Percentiles rank a stretch among this genome's conserved stretches.
These are phyloP conservation scores for Drosophila willistoni DNA, from an alignment of 1,140 invertebrate genomes.

Conservation along the genomic window DNA sequence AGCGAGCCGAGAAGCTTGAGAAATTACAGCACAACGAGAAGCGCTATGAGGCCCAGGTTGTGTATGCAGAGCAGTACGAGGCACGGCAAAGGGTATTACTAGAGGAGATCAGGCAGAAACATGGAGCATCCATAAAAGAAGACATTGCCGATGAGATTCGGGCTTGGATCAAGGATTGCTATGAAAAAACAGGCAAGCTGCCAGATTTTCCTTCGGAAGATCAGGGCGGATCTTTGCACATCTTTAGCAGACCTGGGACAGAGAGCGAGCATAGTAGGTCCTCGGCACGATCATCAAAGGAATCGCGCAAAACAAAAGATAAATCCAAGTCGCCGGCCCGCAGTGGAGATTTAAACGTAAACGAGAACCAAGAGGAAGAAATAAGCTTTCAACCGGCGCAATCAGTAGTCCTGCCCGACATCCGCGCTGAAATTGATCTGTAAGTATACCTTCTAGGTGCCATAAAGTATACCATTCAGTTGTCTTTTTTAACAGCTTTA, in stretches of 20 bases:
- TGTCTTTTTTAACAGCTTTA: conserved; percentile 83
- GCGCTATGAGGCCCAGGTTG: conserved; percentile 86
- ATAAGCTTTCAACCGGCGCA: conserved; percentile 84
- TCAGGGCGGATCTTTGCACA: conserved; percentile 91
- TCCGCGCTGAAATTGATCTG: conserved; percentile 86
- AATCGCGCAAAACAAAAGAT: conserved; percentile 89
- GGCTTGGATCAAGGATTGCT: conserved; percentile 92
- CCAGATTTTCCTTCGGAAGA: conserved; percentile 96
- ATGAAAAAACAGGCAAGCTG: conserved; percentile 92
- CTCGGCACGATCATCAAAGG: conserved; percentile 89
- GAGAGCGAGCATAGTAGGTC: conserved; percentile 91
- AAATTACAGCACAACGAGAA: conserved; percentile 66
- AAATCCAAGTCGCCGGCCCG: conserved; percentile 85
- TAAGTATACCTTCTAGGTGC: conserved; percentile 51
- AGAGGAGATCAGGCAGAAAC: conserved; percentile 86
- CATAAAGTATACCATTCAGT: too few relatives aligned
- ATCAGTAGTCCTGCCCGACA: conserved; percentile 85
- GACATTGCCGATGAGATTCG: conserved; percentile 93
- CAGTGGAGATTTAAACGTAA: conserved; percentile 84
- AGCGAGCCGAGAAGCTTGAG: conserved; percentile 68
- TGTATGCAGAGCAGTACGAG: conserved; percentile 86
- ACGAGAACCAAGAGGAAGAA: conserved; percentile 85
- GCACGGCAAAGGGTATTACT: conserved; percentile 85
- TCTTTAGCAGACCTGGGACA: conserved; percentile 90
- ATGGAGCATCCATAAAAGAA: conserved; percentile 88